Conservation (phyloP, 2,888 invertebrate genomes). For the Cotesia congregata region DNA sequence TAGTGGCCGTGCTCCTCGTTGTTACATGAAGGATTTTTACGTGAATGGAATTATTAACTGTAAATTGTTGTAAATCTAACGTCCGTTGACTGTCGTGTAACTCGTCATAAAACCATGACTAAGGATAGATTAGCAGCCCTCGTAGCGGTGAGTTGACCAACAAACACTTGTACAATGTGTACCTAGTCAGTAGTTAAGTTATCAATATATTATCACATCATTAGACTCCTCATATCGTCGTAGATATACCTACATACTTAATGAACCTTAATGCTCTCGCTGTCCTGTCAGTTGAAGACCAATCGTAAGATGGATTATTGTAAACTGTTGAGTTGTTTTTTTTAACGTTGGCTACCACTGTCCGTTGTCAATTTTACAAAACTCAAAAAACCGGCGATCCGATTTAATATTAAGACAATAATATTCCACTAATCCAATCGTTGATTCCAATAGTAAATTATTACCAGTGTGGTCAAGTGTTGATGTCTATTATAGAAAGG, state of each 20-base stretch:
- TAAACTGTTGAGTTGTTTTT: conserved; percentile 5
- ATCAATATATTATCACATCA: conserved; percentile 5
- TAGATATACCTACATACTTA: conserved; percentile 8
- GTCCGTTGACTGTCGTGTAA: conserved; percentile 58
- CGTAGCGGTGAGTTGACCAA: conserved; percentile 83
- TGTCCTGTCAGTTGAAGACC: background rate
- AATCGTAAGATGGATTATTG: background rate
- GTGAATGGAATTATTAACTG: conserved; percentile 79
- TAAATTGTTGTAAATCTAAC: conserved; percentile 60
- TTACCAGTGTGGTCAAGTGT: conserved; percentile 17
- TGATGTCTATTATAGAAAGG: conserved; percentile 34
- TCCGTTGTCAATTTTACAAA: no score
- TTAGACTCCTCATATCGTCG: background rate
- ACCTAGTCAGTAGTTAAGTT: conserved; percentile 2
- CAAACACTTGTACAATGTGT: conserved; percentile 27
- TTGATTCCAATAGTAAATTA: background rate
- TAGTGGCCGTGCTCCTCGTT: conserved; percentile 79
- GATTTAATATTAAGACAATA: no score
- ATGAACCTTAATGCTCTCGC: background rate
- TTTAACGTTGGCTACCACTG: background rate
- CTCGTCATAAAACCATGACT: conserved; percentile 77
- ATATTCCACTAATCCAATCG: no score
- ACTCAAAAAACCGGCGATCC: no score
- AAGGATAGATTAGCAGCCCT: conserved; percentile 98
- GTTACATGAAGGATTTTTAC: conserved; percentile 76